Evolutionary conservation across 2,888 invertebrate species (phyloP).

Genomic region (Malthinus flaveolus): DNA sequence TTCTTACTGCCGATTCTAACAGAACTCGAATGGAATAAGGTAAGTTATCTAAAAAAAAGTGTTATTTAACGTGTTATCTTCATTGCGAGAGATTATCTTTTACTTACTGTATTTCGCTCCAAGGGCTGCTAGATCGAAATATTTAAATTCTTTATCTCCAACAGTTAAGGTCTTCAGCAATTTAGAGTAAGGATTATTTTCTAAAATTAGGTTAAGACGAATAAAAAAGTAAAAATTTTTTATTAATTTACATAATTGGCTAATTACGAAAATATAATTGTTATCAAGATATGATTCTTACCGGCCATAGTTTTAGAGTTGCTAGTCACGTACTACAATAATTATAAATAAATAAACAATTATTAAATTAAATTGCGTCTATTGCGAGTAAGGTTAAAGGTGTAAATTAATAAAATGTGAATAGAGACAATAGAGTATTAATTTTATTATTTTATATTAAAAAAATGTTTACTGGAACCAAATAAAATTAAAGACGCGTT

Average conservation of each 20-base stretch:
- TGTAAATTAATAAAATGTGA: neutral
- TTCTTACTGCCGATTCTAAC: conserved; percentile 92
- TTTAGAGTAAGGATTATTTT: conserved; percentile 65
- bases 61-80: neutral
- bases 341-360: conserved; percentile 1
- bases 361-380: neutral
- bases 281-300: conserved; percentile 24
- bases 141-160: conserved; percentile 69
- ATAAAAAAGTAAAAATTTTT: conserved; percentile 1
- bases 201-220: conserved; percentile 44
- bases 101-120: conserved; percentile 81
- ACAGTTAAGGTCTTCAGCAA: conserved; percentile 64
- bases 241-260: neutral
- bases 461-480: too few relatives aligned
- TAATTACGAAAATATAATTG: too few relatives aligned
- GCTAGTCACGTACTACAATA: conserved; percentile 38
- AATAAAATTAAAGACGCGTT: neutral
- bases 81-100: conserved; percentile 2
- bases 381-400: neutral
- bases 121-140: conserved; percentile 76
- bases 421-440: too few relatives aligned
- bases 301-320: conserved; percentile 38
- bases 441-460: too few relatives aligned
- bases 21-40: conserved; percentile 92
- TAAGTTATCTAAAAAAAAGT: conserved; percentile 65